phyloP scores from a whole-genome alignment of 2,888 invertebrate genomes.

The Lepidonotus clava region DNA sequence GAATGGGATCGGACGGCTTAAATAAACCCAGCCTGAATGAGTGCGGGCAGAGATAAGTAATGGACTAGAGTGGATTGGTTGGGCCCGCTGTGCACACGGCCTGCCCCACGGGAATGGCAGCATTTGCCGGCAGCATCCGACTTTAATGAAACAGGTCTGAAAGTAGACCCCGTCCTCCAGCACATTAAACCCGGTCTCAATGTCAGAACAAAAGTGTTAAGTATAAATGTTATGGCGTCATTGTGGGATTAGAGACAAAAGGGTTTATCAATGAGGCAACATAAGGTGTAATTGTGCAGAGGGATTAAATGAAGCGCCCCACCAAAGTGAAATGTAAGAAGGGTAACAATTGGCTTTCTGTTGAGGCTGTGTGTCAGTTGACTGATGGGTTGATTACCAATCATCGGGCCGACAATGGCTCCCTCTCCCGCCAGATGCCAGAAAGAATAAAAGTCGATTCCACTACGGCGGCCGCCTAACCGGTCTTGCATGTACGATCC shows the following conservation, averaged over 20 bases:
- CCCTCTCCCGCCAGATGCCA: not conserved
- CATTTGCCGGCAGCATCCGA: not conserved
- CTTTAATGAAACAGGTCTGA: not conserved
- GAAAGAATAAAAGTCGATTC: not conserved
- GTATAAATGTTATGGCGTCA: too few relatives aligned
- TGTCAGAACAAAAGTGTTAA: not conserved
- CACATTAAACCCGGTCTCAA: not conserved
- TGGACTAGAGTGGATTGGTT: not conserved
- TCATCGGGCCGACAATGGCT: not conserved
- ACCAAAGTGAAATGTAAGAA: not conserved
- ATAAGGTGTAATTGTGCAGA: too few relatives aligned
- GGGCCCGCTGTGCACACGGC: not conserved
- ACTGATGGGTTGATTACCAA: conserved; percentile 14
- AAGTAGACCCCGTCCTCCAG: not conserved
- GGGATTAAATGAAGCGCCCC: too few relatives aligned
- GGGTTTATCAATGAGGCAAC: too few relatives aligned
- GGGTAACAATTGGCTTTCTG: not conserved
- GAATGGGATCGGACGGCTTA: not conserved
- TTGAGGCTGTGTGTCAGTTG: not conserved
- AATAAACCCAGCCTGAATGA: conserved; percentile 4
- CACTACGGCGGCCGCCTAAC: not conserved
- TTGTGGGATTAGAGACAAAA: too few relatives aligned
- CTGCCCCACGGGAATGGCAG: not conserved
- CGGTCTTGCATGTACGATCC: not conserved
- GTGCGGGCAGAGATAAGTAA: not conserved